These are phyloP conservation scores for Pionites leucogaster DNA, from an alignment of 2,113 vertebrate genomes.

Conservation along the genomic window DNA sequence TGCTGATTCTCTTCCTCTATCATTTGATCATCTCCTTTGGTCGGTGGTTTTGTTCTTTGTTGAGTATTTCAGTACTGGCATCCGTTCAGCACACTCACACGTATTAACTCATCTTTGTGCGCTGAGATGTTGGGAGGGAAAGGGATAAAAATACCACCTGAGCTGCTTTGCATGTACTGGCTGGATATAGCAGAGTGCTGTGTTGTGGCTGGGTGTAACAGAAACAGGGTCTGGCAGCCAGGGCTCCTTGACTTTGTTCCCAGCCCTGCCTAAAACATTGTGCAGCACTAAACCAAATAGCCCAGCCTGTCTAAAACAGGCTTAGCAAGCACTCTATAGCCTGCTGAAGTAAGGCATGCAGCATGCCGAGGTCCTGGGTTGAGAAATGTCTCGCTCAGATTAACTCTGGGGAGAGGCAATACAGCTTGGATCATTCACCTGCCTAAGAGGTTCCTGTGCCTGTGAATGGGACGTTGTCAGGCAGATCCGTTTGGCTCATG, in stretches of 20 bases:
- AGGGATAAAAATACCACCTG: background rate
- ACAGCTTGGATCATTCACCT: background rate
- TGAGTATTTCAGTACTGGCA: background rate
- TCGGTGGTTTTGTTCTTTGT: background rate
- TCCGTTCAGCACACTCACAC: background rate
- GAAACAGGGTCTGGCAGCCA: background rate
- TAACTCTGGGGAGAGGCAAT: background rate
- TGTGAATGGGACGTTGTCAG: background rate
- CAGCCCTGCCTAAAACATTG: background rate
- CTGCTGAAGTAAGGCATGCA: background rate
- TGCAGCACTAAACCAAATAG: background rate
- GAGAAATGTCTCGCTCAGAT: background rate
- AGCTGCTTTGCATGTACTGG: background rate
- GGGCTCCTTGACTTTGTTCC: background rate
- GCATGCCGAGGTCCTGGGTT: background rate
- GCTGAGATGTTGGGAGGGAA: background rate
- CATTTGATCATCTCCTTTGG: background rate
- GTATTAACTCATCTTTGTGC: background rate
- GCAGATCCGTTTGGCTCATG: background rate
- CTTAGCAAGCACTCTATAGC: background rate
- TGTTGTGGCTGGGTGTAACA: background rate
- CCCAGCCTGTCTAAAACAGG: background rate
- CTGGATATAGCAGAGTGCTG: background rate
- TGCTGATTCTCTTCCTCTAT: background rate
- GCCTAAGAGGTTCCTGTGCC: background rate